Evolutionary conservation across 2,888 invertebrate genomes (phyloP).

Genomic region (Cacoxenus indagator): DNA sequence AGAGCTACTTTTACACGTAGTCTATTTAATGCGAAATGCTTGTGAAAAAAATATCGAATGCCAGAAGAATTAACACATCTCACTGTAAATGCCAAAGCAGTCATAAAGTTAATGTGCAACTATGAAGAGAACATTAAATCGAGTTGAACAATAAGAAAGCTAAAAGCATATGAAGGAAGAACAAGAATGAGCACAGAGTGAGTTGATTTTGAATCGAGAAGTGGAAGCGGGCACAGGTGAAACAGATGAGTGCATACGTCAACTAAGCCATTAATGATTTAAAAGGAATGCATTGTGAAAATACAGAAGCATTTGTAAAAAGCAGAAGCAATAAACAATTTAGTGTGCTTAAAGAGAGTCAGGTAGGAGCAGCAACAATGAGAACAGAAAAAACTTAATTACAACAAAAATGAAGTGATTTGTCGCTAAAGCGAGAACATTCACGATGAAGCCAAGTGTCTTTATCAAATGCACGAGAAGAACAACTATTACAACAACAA

Average conservation of each 20-base stretch:
- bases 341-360: not conserved
- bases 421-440: conserved; percentile 57
- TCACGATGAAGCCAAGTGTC: not conserved
- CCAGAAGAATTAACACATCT: conserved; percentile 24
- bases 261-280: conserved; percentile 60
- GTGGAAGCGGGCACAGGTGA: not conserved
- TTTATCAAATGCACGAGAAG: not conserved
- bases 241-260: conserved; percentile 52
- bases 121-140: not conserved
- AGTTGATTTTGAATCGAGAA: not conserved
- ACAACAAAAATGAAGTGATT: conserved; percentile 55
- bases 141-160: not conserved
- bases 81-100: not conserved
- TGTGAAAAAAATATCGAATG: no score
- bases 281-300: conserved; percentile 47
- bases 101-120: not conserved
- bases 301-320: conserved; percentile 27
- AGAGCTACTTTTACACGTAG: no score
- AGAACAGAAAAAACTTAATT: conserved; percentile 34
- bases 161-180: not conserved
- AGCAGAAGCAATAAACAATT: not conserved
- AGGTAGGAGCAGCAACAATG: conserved; percentile 21
- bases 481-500: conserved; percentile 32
- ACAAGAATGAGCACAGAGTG: not conserved
- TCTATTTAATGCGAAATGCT: no score